Evolutionary conservation across 2,797 vertebrate genomes (phyloP).

Genomic region (Leuciscus waleckii): DNA sequence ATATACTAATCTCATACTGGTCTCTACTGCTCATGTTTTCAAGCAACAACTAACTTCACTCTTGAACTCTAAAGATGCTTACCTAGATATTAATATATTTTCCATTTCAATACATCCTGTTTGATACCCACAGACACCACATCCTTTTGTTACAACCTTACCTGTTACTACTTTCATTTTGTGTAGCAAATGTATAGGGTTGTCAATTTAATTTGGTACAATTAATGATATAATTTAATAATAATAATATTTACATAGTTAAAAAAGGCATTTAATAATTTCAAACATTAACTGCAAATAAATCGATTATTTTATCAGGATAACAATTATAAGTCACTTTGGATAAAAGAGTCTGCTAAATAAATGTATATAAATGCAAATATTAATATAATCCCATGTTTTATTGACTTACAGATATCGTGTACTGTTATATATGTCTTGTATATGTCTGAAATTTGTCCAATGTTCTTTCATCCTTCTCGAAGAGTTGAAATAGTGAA

Average conservation of each 20-base stretch:
- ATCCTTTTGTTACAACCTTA: constrained; percentile 20
- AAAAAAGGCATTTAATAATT: neutral
- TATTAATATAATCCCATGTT: neutral
- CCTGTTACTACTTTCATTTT: neutral
- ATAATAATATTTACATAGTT: neutral
- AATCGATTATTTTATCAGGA: neutral
- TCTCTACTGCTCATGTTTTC: constrained; percentile 1
- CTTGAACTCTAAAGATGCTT: constrained; percentile 15
- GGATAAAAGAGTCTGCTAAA: neutral
- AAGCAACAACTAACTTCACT: neutral
- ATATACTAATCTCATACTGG: neutral
- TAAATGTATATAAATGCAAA: neutral
- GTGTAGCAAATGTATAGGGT: neutral
- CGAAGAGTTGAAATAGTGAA: constrained; percentile 28
- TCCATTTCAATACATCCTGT: constrained; percentile 20
- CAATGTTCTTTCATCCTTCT: constrained; percentile 21
- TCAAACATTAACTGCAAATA: neutral
- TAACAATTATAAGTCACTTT: neutral
- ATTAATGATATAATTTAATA: neutral
- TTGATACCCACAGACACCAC: constrained; percentile 35
- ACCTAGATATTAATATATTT: constrained; percentile 46
- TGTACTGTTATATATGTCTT: neutral
- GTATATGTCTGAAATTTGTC: no score
- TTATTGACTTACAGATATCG: neutral
- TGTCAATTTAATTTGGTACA: neutral